Base-by-base conservation (phyloP, 2,888 invertebrate genomes). In the Cetonia aurata region DNA sequence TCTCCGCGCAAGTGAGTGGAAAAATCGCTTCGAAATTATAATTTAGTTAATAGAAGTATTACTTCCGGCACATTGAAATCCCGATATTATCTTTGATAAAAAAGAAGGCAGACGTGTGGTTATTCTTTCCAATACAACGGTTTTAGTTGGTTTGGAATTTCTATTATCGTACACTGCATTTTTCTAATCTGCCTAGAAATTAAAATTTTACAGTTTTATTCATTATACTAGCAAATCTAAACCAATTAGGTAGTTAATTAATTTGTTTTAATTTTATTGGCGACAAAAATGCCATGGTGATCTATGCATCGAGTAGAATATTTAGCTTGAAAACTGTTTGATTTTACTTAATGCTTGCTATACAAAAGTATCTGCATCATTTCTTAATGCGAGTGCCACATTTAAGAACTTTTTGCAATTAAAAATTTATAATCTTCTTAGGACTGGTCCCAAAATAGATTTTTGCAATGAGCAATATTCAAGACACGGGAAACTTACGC, bases 61-160 rank as follows among this genome's bases (percentile, higher is more conserved):
- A 65, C 37, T 65, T 65, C 62, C 62, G 52, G 50, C 52, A 65
- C 50, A 65, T 37, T 50, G 33, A 50, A 65, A 65, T 65, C 50
- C 6, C 12, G 12, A 65, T 42, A 25, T 42, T 42, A 50, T 50
- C 33, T 37, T 37, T 50, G 9, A 37, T 52, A 12, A 50, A 65
- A 50, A 17, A 17, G 33, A 48, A 13, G 37, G 37, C 12, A 25
- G 25, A 25, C 25, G 25, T 46, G 10, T 44, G 3, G 17, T 10
- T 19, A 44, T 46, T 59, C 19, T 60, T 60, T 60, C 13, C 13
- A 33, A 44, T 48, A 60, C 17, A 33, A 2, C 12, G 41, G 33
- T 9, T 3, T 15, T 15, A 10, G 55, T 33, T 8, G 37, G 6
- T 55, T 33, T 31, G 12, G 52, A 12, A 52, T 52, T 25, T 25